phyloP scores from a whole-genome alignment of 1,140 invertebrate genomes.

The Belonocnema kinseyi region DNA sequence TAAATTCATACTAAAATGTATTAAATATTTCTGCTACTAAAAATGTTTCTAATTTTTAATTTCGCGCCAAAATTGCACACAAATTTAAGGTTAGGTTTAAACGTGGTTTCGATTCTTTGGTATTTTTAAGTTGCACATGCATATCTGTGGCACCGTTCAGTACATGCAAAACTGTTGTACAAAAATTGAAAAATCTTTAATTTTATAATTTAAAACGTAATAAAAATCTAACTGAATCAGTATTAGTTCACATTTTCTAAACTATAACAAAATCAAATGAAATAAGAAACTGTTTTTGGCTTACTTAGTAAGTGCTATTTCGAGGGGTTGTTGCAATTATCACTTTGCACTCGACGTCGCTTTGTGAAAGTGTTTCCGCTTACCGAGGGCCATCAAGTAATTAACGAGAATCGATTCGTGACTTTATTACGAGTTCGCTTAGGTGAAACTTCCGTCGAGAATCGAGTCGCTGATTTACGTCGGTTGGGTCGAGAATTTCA shows the following conservation, averaged over 20 bases:
- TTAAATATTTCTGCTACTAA: too few relatives aligned
- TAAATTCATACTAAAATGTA: too few relatives aligned
- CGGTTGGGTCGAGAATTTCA: not conserved
- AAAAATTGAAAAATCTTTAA: not conserved
- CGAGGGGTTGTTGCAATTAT: not conserved
- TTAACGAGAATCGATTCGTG: conserved; percentile 15
- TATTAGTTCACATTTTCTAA: too few relatives aligned
- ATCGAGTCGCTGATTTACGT: not conserved
- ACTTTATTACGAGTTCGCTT: conserved; percentile 1
- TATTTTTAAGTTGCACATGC: conserved; percentile 28
- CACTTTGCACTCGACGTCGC: not conserved
- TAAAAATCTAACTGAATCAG: not conserved
- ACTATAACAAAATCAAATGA: too few relatives aligned
- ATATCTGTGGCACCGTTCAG: conserved; percentile 11
- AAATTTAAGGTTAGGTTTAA: too few relatives aligned
- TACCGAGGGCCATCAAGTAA: conserved; percentile 11
- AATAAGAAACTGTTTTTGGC: not conserved
- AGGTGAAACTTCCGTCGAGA: not conserved
- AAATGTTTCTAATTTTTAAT: too few relatives aligned
- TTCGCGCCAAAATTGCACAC: too few relatives aligned
- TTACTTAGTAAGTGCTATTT: not conserved
- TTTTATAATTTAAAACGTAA: not conserved
- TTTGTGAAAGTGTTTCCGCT: not conserved
- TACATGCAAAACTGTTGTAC: not conserved
- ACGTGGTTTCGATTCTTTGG: not conserved